Conservation (phyloP, 1,140 invertebrate species). For the Cataglyphis hispanica region DNA sequence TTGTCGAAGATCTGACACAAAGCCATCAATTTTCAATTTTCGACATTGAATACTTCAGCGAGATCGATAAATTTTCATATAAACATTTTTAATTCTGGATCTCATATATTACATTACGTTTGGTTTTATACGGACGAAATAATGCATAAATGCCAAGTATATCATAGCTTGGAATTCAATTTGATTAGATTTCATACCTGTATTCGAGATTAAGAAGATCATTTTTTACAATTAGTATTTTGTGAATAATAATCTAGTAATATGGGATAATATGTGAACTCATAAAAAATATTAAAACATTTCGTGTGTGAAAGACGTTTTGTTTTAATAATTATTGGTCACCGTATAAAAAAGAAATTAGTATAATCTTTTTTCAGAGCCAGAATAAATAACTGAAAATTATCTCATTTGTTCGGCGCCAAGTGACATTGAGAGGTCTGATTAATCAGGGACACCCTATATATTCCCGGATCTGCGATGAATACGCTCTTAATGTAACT, state of each 20-base stretch:
- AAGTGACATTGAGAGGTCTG: neutral
- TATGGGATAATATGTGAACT: neutral
- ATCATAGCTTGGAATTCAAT: neutral
- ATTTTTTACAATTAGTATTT: neutral
- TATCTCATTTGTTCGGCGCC: neutral
- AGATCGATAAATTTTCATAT: constrained; percentile 12
- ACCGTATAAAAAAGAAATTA: neutral
- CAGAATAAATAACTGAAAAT: neutral
- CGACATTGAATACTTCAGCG: constrained; percentile 25
- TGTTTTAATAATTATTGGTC: neutral
- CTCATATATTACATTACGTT: neutral
- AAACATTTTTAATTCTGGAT: neutral
- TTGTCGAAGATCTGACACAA: constrained; percentile 22
- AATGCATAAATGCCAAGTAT: neutral
- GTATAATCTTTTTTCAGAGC: neutral
- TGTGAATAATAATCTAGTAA: neutral
- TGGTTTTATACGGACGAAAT: neutral
- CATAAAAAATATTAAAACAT: neutral
- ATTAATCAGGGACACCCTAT: constrained; percentile 44
- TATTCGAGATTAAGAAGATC: neutral
- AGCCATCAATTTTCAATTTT: constrained; percentile 50
- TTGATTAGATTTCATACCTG: too few relatives aligned
- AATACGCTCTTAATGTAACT: constrained; percentile 74
- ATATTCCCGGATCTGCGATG: constrained; percentile 59
- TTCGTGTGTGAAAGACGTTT: neutral